These are phyloP conservation scores for Drosophila fungiperda DNA, from an alignment of 2,888 invertebrate genomes.

Conservation along the genomic window DNA sequence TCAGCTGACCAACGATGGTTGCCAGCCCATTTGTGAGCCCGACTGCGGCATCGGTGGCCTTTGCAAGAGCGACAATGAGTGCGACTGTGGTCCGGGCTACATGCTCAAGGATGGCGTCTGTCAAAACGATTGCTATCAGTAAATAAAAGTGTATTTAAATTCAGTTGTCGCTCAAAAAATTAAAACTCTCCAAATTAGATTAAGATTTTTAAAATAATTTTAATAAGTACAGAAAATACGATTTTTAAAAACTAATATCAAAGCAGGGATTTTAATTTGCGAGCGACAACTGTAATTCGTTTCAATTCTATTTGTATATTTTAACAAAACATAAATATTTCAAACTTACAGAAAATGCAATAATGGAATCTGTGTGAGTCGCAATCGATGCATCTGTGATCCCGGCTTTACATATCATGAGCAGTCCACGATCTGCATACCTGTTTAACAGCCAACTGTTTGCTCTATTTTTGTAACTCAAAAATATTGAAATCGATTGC, in stretches of 20 bases:
- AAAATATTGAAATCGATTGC: neutral
- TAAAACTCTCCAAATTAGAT: neutral
- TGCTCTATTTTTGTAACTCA: neutral
- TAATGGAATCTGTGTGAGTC: slow-evolving; percentile 83
- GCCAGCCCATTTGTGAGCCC: slow-evolving; percentile 80
- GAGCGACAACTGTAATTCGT: neutral
- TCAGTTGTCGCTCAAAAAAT: neutral
- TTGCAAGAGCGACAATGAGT: slow-evolving; percentile 87
- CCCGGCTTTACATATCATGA: slow-evolving; percentile 83
- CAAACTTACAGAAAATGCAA: slow-evolving; percentile 75
- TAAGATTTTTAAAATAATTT: neutral
- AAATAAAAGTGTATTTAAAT: slow-evolving; percentile 42
- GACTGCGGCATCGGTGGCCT: slow-evolving; percentile 86
- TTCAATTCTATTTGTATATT: neutral
- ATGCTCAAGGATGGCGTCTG: slow-evolving; percentile 83
- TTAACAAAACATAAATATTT: neutral
- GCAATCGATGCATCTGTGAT: slow-evolving; percentile 84
- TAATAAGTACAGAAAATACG: no score
- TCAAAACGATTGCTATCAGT: slow-evolving; percentile 84
- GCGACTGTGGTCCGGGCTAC: slow-evolving; percentile 87
- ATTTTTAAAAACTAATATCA: no score
- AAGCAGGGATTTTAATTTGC: neutral
- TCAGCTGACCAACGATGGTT: slow-evolving; percentile 77
- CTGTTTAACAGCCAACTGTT: slow-evolving; percentile 45
- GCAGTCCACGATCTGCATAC: slow-evolving; percentile 81